Evolutionary conservation across 2,797 vertebrate species (phyloP).

Genomic region (Paedocypris micromegethes): DNA sequence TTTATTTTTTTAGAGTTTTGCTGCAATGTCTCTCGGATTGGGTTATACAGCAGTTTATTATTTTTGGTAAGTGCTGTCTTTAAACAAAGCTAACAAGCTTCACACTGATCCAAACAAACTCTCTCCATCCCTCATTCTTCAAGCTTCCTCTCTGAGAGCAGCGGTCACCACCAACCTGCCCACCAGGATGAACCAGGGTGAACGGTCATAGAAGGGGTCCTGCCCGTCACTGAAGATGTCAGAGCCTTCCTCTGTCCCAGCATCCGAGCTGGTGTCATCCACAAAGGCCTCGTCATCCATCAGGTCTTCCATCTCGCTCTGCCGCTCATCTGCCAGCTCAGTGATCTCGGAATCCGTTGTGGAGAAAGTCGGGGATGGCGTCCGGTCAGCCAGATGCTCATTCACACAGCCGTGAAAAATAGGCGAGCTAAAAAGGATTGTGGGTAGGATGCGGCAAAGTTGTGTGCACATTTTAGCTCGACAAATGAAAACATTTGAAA

Average conservation of each 20-base stretch:
- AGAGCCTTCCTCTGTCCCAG: constrained; percentile 93
- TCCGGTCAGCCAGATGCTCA: constrained; percentile 93
- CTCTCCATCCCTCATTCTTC: constrained; percentile 40
- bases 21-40: too few relatives aligned
- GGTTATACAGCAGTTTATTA: too few relatives aligned
- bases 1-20: too few relatives aligned
- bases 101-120: constrained; percentile 47
- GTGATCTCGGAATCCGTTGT: constrained; percentile 98
- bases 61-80: too few relatives aligned
- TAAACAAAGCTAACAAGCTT: constrained; percentile 60
- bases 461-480: too few relatives aligned
- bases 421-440: constrained; percentile 81
- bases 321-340: constrained; percentile 95
- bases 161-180: constrained; percentile 88
- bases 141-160: constrained; percentile 4
- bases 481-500: too few relatives aligned
- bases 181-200: constrained; percentile 99
- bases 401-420: constrained; percentile 99
- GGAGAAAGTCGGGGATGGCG: constrained; percentile 98
- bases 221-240: constrained; percentile 98
- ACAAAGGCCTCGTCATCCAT: constrained; percentile 95
- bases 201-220: constrained; percentile 99
- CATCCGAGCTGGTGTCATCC: constrained; percentile 96
- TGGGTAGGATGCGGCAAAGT: constrained; percentile 25
- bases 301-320: constrained; percentile 96